A percentile compares a stretch with the other conserved stretches of the same genome.
phyloP scores from a whole-genome alignment of 2,797 vertebrate genomes.

The Tapirus indicus region DNA sequence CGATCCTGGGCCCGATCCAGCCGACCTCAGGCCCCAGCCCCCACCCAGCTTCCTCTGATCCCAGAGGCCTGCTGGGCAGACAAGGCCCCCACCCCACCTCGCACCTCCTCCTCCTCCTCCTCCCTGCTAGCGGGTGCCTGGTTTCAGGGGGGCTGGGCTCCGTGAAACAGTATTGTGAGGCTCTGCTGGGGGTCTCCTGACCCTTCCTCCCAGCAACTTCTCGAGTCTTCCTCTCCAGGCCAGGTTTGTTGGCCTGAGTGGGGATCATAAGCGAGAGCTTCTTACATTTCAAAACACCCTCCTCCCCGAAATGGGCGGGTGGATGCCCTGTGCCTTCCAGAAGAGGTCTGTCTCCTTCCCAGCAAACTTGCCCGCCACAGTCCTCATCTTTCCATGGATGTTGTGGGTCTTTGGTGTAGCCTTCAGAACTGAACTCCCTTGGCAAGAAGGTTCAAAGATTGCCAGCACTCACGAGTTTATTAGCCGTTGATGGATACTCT shows the following conservation, averaged over 20 bases:
- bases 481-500: constrained; percentile 80
- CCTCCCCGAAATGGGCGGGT: not conserved
- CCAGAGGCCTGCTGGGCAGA: constrained; percentile 4
- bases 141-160: constrained; percentile 91
- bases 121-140: constrained; percentile 86
- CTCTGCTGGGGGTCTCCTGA: constrained; percentile 74
- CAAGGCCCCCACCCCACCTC: constrained; percentile 68
- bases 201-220: not conserved
- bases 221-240: not conserved
- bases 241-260: not conserved
- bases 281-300: constrained; percentile 36
- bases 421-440: constrained; percentile 21
- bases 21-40: not conserved
- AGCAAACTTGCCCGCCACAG: constrained; percentile 58
- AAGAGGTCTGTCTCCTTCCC: constrained; percentile 65
- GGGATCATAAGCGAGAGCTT: not conserved
- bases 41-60: not conserved
- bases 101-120: constrained; percentile 32
- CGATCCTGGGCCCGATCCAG: not conserved
- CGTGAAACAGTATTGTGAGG: constrained; percentile 86
- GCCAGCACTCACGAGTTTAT: constrained; percentile 46
- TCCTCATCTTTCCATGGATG: not conserved
- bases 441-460: not conserved
- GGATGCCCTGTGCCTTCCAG: constrained; percentile 65
- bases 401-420: not conserved